phyloP scores from a whole-genome alignment of 2,888 invertebrate species.

The Pilophorus perplexus region DNA sequence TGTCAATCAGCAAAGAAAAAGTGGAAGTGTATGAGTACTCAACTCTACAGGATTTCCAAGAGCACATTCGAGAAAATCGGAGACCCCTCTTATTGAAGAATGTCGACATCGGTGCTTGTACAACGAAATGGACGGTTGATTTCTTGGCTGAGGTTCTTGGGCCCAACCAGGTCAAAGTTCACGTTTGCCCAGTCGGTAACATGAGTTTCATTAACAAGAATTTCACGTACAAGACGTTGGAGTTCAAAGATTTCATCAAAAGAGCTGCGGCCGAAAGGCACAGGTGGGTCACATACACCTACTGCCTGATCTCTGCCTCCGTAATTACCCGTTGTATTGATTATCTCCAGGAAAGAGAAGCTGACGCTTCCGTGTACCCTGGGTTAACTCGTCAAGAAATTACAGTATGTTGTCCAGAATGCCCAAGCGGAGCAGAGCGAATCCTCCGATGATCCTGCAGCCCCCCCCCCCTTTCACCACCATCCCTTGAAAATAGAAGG shows the following conservation, averaged over 20 bases:
- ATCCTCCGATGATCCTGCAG: no score
- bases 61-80: slow-evolving; percentile 40
- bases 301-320: no score
- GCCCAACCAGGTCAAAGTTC: slow-evolving; percentile 54
- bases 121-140: slow-evolving; percentile 54
- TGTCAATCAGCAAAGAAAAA: slow-evolving; percentile 24
- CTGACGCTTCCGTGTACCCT: no score
- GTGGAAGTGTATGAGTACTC: slow-evolving; percentile 38
- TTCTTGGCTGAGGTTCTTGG: slow-evolving; percentile 53
- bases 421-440: no score
- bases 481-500: no score
- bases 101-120: slow-evolving; percentile 55
- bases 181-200: slow-evolving; percentile 53
- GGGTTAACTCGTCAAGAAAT: no score
- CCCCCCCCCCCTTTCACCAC: no score
- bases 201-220: slow-evolving; percentile 58
- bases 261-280: slow-evolving; percentile 52
- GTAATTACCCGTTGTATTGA: no score
- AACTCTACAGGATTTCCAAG: slow-evolving; percentile 38
- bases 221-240: slow-evolving; percentile 56
- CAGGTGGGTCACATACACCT: no score
- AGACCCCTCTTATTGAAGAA: slow-evolving; percentile 54
- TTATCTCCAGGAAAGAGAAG: no score
- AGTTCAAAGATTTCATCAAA: slow-evolving; percentile 53
- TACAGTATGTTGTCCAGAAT: no score